Evolutionary conservation across 2,888 invertebrate species (phyloP), one percentile per base, ranked within the genome.

Genomic region (Philereme vetulata): DNA sequence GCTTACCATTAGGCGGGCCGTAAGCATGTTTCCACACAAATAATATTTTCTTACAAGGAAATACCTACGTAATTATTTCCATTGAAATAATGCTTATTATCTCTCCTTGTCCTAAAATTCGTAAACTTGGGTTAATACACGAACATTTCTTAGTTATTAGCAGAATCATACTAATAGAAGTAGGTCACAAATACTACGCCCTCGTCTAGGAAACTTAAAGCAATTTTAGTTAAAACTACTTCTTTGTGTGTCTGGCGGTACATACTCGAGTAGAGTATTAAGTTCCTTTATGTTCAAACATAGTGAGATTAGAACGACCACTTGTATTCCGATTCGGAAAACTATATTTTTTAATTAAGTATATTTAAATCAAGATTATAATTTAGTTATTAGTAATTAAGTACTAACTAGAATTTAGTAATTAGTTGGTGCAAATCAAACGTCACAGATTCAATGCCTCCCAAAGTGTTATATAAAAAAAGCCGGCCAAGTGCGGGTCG

Each of bases 151-250:
- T 56, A 57, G 55, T 62, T 55, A 57, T 57, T 57, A 60, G 60
- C 59, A 49, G 40, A 8, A 55, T 59, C 58, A 55, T 51, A 56
- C 38, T 52, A 46, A 51, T 56, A 54, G 56, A 61, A 58, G 51
- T 65, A 62, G 61, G 64, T 56, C 59, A 51, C 55, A 53, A n/a
- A n/a, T n/a, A 49, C 48, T 52, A 44, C n/a, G 10, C 38, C 33
- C 11, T 45, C 51, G 48, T 48, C 56, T 56, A 21, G 56, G 9
- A 35, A 63, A 60, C 60, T 56, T 56, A 34, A 44, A 53, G 51
- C 60, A 63, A 63, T 63, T 63, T 60, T 51, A 60, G 63, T 63
- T 63, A 60, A 48, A 48, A 60, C 44, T 56, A 63, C 53, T 63
- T 59, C 59, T 56, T 60, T 63, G 60, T 62, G 49, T 60, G 49